These are phyloP conservation scores for Orthonevra nobilis DNA, from an alignment of 2,888 invertebrate genomes.

Conservation along the genomic window DNA sequence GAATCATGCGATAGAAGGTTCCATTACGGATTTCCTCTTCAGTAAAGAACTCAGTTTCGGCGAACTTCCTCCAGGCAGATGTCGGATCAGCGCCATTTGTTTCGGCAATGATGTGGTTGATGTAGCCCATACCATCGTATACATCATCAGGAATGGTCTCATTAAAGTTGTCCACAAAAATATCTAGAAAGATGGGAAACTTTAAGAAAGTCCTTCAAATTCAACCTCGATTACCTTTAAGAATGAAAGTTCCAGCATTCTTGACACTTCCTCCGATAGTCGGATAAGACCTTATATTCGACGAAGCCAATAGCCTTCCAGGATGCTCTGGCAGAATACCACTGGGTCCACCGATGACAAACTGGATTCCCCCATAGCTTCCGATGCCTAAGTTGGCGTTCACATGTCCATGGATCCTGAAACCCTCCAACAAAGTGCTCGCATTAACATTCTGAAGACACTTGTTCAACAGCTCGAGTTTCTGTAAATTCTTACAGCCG, in stretches of 20 bases:
- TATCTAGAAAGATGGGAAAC: conserved; percentile 71
- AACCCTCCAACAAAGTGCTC: conserved; percentile 78
- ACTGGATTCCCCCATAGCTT: conserved; percentile 76
- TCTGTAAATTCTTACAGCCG: conserved; percentile 77
- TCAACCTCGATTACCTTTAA: too few relatives aligned
- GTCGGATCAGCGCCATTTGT: conserved; percentile 77
- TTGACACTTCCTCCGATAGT: conserved; percentile 81
- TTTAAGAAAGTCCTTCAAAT: too few relatives aligned
- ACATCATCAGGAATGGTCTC: conserved; percentile 75
- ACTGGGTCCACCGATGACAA: conserved; percentile 78
- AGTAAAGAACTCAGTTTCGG: conserved; percentile 75
- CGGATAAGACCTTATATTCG: conserved; percentile 77
- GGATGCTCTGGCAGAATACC: conserved; percentile 78
- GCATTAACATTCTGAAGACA: conserved; percentile 78
- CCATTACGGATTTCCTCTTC: conserved; percentile 77
- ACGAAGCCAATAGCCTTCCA: conserved; percentile 74
- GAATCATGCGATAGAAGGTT: conserved; percentile 79
- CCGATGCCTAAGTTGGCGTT: conserved; percentile 73
- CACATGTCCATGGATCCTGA: conserved; percentile 75
- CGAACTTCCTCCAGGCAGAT: conserved; percentile 76
- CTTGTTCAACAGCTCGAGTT: conserved; percentile 75
- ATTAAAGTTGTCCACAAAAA: conserved; percentile 77
- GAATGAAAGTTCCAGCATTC: conserved; percentile 80
- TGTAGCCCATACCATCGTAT: conserved; percentile 74
- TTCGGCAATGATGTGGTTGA: conserved; percentile 76